These are phyloP conservation scores for Heliocidaris erythrogramma DNA, from an alignment of 35 echinoderm and acorn worm species.

Conservation along the genomic window DNA sequence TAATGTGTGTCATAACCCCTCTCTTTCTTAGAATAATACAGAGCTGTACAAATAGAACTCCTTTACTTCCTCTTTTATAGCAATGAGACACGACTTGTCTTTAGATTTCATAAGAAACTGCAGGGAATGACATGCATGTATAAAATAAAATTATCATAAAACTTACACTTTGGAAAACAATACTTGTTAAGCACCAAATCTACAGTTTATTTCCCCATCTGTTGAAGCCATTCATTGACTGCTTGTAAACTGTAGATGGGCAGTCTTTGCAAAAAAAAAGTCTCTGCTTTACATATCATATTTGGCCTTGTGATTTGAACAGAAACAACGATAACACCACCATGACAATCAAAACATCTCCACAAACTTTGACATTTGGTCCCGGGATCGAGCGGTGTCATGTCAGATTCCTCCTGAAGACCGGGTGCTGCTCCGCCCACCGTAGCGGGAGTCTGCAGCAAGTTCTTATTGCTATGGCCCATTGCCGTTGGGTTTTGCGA, in stretches of 20 bases:
- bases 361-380: slow-evolving; percentile 89
- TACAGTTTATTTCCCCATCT: slow-evolving; percentile 26
- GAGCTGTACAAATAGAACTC: slow-evolving; percentile 60
- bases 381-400: slow-evolving; percentile 88
- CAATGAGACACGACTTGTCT: slow-evolving; percentile 51
- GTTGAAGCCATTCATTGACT: slow-evolving; percentile 47
- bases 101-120: slow-evolving; percentile 65
- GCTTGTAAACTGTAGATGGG: slow-evolving; percentile 30
- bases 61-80: slow-evolving; percentile 53
- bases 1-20: slow-evolving; percentile 9
- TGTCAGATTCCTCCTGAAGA: slow-evolving; percentile 80
- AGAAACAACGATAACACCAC: slow-evolving; percentile 34
- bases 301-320: slow-evolving; percentile 38
- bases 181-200: slow-evolving; percentile 70
- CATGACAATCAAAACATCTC: slow-evolving; percentile 78
- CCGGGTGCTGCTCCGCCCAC: slow-evolving; percentile 63
- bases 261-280: slow-evolving; percentile 61
- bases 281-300: slow-evolving; percentile 51
- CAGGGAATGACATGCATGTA: slow-evolving; percentile 79
- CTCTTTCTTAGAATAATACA: slow-evolving; percentile 61
- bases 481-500: slow-evolving; percentile 84
- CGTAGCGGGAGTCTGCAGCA: slow-evolving; percentile 72
- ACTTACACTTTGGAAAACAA: slow-evolving; percentile 73
- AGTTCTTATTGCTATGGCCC: slow-evolving; percentile 75
- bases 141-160: slow-evolving; percentile 85